Evolutionary conservation across 2,888 invertebrate species (phyloP), one percentile per base, ranked within the genome.

Genomic region (Rhopalosiphum nymphaeae): DNA sequence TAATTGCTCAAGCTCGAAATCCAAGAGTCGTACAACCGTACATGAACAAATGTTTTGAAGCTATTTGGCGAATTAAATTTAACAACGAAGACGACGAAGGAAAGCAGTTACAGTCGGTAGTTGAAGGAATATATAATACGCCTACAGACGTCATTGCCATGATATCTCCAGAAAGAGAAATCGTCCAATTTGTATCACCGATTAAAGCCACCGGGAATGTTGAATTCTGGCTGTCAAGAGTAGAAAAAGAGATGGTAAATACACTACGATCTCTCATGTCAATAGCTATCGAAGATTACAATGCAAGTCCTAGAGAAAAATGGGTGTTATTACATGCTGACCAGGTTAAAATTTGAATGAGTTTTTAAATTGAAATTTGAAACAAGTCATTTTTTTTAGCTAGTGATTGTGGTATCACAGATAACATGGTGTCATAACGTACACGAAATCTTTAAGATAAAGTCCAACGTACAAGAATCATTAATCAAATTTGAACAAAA

Each of bases 41-140:
- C 96, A 96, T 99, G 95, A 99, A 98, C 96, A 99, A 99, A 96
- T 99, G 99, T 95, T 99, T 98, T 96, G 99, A 99, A 96, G 99
- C 99, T 16, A 99, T 99, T 95, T 98, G 98, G 36, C 97, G 97
- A 95, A 96, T 99, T 61, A 97, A 97, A n/a, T 99, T 99, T 96
- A 98, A 98, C 49, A 97, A 97, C 89, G 98, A 98, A 29, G 96
- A 98, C 95, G 98, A 98, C 94, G 61, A 89, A 61, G 90, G 86
- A 85, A 90, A 85, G 0, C 93, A 61, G 25, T 57, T 93, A 46
- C n/a, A 78, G 25, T 13, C 53, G 36, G 44, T 57, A 13, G 11
- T 98, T 96, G 36, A 36, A 36, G 78, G 7, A 36, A 57, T 78
- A 26, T 13, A 93, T 89, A 89, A 86, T 90, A n/a, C 61, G 36